Base-by-base conservation (phyloP, 2,888 invertebrate species). In the Phytoseiulus persimilis region DNA sequence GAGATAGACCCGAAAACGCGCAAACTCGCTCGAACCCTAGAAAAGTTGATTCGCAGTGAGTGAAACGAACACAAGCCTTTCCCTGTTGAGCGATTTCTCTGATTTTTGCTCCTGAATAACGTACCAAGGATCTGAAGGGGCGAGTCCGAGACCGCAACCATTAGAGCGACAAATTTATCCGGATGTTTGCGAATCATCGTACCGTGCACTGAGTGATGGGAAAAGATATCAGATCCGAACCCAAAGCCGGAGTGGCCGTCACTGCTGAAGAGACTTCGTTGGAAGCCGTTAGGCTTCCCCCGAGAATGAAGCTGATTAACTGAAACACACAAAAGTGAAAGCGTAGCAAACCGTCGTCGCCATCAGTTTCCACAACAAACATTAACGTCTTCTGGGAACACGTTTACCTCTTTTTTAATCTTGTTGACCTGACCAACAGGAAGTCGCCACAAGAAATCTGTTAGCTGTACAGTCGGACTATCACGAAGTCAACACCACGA, bases 241-340 rank as follows among this genome's bases (percentile, higher is more conserved):
- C 65, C 65, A 65, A 65, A 65, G 65, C 65, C 65, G 65, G 65
- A 65, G 65, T 65, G 65, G 65, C 65, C 65, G 65, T 65, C 65
- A 65, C 65, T 65, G 65, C 65, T 14, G 65, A 28, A 23, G 65
- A 65, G 65, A 65, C 65, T 65, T 65, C 65, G 65, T 65, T 65
- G 28, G 65, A 14, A 65, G 65, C 14, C 23, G 23, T 23, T 18
- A 65, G 28, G 39, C 39, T 18, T 14, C 5, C 28, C 28, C 23
- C 14, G 18, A 65, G 65, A 28, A 65, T 23, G 65, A 28, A 65
- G 65, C 65, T 65, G 23, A 65, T 65, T 65, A 11, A 65, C 65
- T 39, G 65, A 28, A 28, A 65, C 65, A 65, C 65, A 28, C 65
- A 65, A 65, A 65, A 14, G 65, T 65, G 65, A 28, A 65, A 28